phyloP scores from a whole-genome alignment of 37 sponge, comb jelly and placozoan genomes.

The Aplysina aerophoba region DNA sequence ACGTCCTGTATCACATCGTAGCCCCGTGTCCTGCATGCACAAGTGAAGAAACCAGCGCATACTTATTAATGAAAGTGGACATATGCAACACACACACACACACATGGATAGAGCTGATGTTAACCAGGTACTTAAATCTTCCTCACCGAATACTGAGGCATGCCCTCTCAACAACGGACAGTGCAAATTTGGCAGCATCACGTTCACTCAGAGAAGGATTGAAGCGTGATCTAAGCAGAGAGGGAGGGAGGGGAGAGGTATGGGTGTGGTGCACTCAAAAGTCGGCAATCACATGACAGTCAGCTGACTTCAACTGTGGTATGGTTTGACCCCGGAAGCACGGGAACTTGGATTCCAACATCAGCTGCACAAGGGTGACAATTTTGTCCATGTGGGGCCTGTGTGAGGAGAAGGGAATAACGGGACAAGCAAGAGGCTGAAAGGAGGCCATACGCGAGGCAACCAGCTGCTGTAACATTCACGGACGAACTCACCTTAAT shows the following conservation, averaged over 20 bases:
- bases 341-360: conserved; percentile 96
- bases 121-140: not conserved
- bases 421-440: too few species aligned
- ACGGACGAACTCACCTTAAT: conserved; percentile 33
- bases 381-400: conserved; percentile 89
- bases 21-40: conserved; percentile 41
- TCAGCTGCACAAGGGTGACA: conserved; percentile 89
- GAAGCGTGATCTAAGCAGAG: conserved; percentile 64
- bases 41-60: not conserved
- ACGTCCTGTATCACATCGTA: conserved; percentile 81
- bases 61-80: not conserved
- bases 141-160: conserved; percentile 80
- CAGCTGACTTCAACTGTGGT: conserved; percentile 66
- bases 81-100: not conserved
- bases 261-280: not conserved
- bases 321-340: conserved; percentile 96
- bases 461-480: too few species aligned
- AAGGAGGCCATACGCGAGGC: too few species aligned
- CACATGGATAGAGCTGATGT: too few species aligned
- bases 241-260: not conserved
- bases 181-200: conserved; percentile 76
- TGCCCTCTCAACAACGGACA: conserved; percentile 63
- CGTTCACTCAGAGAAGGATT: conserved; percentile 62
- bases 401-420: not conserved
- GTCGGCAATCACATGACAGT: not conserved